Conservation (phyloP, 2,113 vertebrate species). For the Chloropsis cyanopogon region DNA sequence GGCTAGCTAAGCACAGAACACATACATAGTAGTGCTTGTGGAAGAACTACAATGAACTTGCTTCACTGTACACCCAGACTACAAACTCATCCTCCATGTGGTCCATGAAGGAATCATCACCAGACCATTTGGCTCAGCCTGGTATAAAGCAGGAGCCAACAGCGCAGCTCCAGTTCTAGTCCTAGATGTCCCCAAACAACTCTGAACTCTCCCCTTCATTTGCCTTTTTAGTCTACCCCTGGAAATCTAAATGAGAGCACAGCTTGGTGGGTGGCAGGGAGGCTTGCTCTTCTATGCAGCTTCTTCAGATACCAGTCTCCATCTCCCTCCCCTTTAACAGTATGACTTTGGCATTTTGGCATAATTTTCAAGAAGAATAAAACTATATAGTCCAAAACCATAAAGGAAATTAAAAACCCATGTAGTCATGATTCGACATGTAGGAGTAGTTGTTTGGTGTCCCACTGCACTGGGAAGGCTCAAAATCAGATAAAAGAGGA, state of each 20-base stretch:
- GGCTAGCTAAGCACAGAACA: not conserved
- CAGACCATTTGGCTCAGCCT: not conserved
- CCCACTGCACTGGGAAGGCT: not conserved
- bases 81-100: not conserved
- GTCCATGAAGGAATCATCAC: not conserved
- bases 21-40: rapidly evolving
- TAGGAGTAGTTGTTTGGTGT: not conserved
- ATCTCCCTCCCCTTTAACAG: not conserved
- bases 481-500: not conserved
- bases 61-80: not conserved
- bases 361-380: not conserved
- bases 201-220: not conserved
- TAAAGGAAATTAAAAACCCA: not conserved
- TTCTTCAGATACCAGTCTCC: not conserved
- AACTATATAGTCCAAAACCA: not conserved
- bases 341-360: not conserved
- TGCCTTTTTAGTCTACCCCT: not conserved
- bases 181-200: not conserved
- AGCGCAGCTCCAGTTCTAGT: not conserved
- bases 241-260: not conserved
- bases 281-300: not conserved
- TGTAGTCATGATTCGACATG: not conserved
- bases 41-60: not conserved
- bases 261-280: not conserved
- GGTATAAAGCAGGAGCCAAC: not conserved